These are phyloP conservation scores for Poeciliopsis retropinna DNA, from an alignment of 2,113 vertebrate species.

Conservation along the genomic window DNA sequence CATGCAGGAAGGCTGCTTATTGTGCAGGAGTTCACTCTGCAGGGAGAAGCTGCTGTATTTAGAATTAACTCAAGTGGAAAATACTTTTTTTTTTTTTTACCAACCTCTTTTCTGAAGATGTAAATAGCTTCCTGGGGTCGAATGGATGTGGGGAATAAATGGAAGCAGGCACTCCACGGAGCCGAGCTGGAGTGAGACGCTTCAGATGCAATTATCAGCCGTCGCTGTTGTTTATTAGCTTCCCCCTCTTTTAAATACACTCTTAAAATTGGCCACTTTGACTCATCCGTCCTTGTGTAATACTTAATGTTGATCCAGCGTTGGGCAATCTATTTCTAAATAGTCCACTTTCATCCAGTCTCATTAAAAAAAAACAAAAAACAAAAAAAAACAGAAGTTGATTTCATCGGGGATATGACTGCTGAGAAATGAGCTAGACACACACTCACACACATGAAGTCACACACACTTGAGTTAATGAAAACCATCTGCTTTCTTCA, in stretches of 20 bases:
- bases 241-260: constrained; percentile 12
- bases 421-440: constrained; percentile 26
- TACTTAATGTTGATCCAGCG: constrained; percentile 33
- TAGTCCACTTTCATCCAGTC: constrained; percentile 15
- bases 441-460: constrained; percentile 4
- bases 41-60: neutral
- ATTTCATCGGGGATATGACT: constrained; percentile 29
- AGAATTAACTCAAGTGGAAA: neutral
- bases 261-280: constrained; percentile 8
- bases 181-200: constrained; percentile 9
- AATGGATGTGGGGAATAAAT: neutral
- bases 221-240: constrained; percentile 22
- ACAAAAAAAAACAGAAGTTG: constrained; percentile 26
- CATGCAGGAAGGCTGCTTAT: constrained; percentile 17
- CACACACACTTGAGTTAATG: constrained; percentile 36
- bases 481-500: constrained; percentile 44
- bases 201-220: constrained; percentile 20
- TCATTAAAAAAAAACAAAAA: constrained; percentile 34
- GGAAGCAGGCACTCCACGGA: neutral
- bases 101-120: neutral
- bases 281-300: constrained; percentile 35
- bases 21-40: neutral
- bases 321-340: constrained; percentile 59
- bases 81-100: too few species aligned
- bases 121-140: neutral